Percentiles rank a stretch among this genome's conserved stretches.
Conservation (phyloP, 92 coral and sea anemone species). For the Ricordea florida region DNA sequence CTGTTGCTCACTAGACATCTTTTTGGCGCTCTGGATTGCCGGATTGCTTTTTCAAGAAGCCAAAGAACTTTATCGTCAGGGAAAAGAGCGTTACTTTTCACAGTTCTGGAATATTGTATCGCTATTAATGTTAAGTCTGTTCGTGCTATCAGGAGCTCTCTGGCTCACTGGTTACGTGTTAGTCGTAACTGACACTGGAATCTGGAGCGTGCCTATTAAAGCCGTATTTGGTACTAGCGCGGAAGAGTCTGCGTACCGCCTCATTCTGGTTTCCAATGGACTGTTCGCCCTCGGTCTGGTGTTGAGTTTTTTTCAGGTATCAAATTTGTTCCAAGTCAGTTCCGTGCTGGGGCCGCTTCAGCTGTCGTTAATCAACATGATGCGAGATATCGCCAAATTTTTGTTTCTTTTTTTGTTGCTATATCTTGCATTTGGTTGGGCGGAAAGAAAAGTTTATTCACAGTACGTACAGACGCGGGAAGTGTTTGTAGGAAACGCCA, state of each 20-base stretch:
- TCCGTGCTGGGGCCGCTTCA: slow-evolving; percentile 81
- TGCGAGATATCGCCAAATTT: slow-evolving; percentile 78
- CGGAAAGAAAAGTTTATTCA: slow-evolving; percentile 82
- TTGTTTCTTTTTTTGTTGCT: slow-evolving; percentile 71
- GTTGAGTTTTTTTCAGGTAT: slow-evolving; percentile 67
- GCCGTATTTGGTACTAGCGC: neutral
- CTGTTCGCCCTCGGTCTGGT: slow-evolving; percentile 76
- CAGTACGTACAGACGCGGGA: slow-evolving; percentile 44
- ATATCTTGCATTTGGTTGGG: slow-evolving; percentile 74
- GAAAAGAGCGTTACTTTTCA: slow-evolving; percentile 79
- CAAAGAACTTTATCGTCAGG: slow-evolving; percentile 69
- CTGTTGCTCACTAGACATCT: slow-evolving; percentile 55
- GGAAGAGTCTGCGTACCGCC: slow-evolving; percentile 38
- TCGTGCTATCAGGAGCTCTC: slow-evolving; percentile 69
- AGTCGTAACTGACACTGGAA: slow-evolving; percentile 1
- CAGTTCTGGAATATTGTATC: slow-evolving; percentile 87
- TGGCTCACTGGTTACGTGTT: slow-evolving; percentile 76
- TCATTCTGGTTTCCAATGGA: slow-evolving; percentile 68
- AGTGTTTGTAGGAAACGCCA: slow-evolving; percentile 1
- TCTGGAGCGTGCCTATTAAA: slow-evolving; percentile 14
- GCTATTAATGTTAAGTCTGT: slow-evolving; percentile 68
- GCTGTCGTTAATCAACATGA: slow-evolving; percentile 80
- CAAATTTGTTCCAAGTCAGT: slow-evolving; percentile 75
- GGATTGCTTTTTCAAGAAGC: slow-evolving; percentile 82
- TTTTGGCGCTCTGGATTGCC: slow-evolving; percentile 65